Evolutionary conservation across 2,888 invertebrate genomes (phyloP), one percentile per base, ranked within the genome.

Genomic region (Ptychoptera contaminata): DNA sequence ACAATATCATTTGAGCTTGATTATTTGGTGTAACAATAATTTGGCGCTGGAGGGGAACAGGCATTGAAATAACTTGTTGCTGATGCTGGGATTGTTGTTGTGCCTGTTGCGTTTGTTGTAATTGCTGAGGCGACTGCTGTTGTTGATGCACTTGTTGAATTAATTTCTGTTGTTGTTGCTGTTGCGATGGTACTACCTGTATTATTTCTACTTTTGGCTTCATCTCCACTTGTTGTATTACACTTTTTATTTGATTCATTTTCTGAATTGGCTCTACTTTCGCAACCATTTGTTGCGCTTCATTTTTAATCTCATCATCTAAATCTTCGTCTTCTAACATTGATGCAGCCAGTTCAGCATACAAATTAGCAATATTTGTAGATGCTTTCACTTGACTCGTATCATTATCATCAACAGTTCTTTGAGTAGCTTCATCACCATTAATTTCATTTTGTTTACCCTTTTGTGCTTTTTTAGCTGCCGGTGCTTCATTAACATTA

Each of bases 301-400:
- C 23, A 23, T 23, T 23, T 23, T 9, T 10, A 29, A 11, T 37
- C 23, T 45, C 61, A 42, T 65, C 65, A 30, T 65, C 65, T 47
- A 65, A 45, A 32, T 84, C 83, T 58, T 86, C 87, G 53, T 86
- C 87, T 57, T 85, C 85, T 14, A 87, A 68, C 40, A 84, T 83
- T 32, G 85, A 85, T 0, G 86, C 87, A 1, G 86, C 87, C 41
- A 87, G 70, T 29, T 86, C 86, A 0, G 87, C 86, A 57, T 87
- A 87, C 16, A 87, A 65, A 63, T 87, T 86, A 0, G 86, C 87
- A 0, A 87, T 87, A 7, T 83, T 84, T 45, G 84, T 84, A 0
- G 86, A 86, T 1, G 66, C 62, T 11, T 62, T 60, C 6, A 61
- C 58, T 31, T 55, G 16, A 31, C 36, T 58, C 4, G 62, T 58